Evolutionary conservation across 2,113 vertebrate species (phyloP).

Genomic region (Otus sunia): DNA sequence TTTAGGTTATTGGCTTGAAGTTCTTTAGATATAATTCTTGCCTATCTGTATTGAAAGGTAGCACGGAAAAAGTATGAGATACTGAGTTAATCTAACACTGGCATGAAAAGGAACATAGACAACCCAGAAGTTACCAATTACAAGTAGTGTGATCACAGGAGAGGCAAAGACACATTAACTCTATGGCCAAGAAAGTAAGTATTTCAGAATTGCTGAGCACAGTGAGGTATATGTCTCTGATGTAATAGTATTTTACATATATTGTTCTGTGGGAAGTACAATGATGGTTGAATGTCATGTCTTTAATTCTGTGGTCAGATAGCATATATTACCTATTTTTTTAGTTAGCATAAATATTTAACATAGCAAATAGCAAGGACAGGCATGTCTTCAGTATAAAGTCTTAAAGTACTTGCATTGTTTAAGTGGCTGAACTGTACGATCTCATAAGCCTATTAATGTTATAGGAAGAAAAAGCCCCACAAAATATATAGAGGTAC

Average conservation of each 20-base stretch:
- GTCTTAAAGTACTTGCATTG: conserved; percentile 15
- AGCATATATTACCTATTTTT: background rate
- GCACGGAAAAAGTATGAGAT: background rate
- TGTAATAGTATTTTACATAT: background rate
- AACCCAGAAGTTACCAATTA: background rate
- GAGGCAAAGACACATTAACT: background rate
- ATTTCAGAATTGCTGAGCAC: background rate
- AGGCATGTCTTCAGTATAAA: background rate
- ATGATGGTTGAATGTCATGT: background rate
- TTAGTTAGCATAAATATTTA: background rate
- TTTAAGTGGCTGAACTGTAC: conserved; percentile 30
- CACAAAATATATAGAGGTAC: background rate
- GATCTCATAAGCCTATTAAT: conserved; percentile 24
- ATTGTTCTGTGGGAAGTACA: background rate
- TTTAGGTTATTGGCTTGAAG: background rate
- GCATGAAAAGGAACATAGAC: background rate
- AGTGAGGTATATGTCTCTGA: background rate
- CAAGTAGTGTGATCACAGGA: background rate
- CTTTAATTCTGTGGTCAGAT: background rate
- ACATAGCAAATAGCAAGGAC: background rate
- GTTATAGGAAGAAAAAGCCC: background rate
- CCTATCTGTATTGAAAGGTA: background rate
- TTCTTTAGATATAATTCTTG: background rate
- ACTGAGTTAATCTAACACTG: background rate
- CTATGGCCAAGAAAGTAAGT: background rate